These are phyloP conservation scores for Drosophila sulfurigaster DNA, from an alignment of 1,140 invertebrate genomes.

Conservation along the genomic window DNA sequence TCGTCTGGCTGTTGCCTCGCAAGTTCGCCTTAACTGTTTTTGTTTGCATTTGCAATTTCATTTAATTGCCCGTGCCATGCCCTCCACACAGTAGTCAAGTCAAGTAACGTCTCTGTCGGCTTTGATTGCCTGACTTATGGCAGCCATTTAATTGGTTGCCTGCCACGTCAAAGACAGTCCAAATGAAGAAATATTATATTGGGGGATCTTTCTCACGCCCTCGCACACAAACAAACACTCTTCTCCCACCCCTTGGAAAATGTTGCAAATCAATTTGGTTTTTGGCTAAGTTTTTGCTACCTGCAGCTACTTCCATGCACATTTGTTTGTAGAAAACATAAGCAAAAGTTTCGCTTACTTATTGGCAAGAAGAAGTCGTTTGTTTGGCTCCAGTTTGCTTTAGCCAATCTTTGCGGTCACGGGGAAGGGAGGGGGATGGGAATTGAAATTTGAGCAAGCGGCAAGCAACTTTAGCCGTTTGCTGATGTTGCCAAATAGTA, in stretches of 20 bases:
- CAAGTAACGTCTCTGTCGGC: constrained; percentile 33
- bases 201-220: constrained; percentile 16
- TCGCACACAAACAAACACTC: not conserved
- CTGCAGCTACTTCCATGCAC: constrained; percentile 48
- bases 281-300: constrained; percentile 66
- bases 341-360: constrained; percentile 74
- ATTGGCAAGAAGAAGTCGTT: constrained; percentile 61
- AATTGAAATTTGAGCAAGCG: constrained; percentile 21
- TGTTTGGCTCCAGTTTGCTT: constrained; percentile 39
- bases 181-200: constrained; percentile 68
- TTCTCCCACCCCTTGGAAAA: constrained; percentile 24
- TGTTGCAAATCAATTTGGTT: constrained; percentile 77
- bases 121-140: constrained; percentile 71
- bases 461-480: constrained; percentile 53
- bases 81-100: constrained; percentile 2
- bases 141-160: constrained; percentile 69
- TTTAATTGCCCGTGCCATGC: constrained; percentile 49
- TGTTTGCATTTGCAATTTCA: constrained; percentile 62
- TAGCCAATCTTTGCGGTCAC: not conserved
- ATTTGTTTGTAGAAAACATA: constrained; percentile 76
- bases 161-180: constrained; percentile 69
- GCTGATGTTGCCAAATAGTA: constrained; percentile 46
- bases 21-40: constrained; percentile 23
- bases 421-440: constrained; percentile 1
- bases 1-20: not conserved